Percentiles rank a stretch among this genome's conserved stretches.
Evolutionary conservation across 2,113 vertebrate genomes (phyloP).

Genomic region (Chionodraco myersi): DNA sequence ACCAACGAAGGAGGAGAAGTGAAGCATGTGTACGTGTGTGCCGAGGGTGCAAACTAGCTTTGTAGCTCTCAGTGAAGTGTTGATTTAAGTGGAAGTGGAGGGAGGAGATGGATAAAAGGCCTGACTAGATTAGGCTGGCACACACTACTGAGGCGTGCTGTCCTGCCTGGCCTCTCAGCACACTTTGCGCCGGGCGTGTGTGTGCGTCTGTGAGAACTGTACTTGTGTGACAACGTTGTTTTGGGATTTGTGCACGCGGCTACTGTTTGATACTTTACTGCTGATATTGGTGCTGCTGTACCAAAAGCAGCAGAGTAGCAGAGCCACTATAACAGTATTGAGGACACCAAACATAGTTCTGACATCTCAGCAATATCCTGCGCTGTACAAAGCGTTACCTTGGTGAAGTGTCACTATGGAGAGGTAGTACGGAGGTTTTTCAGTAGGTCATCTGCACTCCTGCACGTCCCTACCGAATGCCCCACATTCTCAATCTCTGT

Average conservation of each 20-base stretch:
- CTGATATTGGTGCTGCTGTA: slow-evolving; percentile 60
- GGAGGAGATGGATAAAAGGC: slow-evolving; percentile 78
- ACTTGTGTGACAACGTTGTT: slow-evolving; percentile 24
- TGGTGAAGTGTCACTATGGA: slow-evolving; percentile 9
- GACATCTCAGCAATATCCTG: slow-evolving; percentile 49
- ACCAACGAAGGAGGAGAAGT: slow-evolving; percentile 51
- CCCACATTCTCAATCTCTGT: slow-evolving; percentile 24
- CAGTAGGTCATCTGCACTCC: slow-evolving; percentile 9
- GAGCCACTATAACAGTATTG: slow-evolving; percentile 38
- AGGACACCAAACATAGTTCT: slow-evolving; percentile 47
- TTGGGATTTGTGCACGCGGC: slow-evolving; percentile 40
- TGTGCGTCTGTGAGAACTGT: slow-evolving; percentile 7
- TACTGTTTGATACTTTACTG: slow-evolving; percentile 44
- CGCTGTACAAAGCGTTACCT: slow-evolving; percentile 29
- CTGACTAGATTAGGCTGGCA: slow-evolving; percentile 80
- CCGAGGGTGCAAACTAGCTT: slow-evolving; percentile 65
- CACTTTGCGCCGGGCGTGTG: slow-evolving; percentile 30
- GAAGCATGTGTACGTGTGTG: slow-evolving; percentile 43
- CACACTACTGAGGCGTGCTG: slow-evolving; percentile 76
- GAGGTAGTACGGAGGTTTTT: slow-evolving; percentile 14
- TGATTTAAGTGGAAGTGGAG: slow-evolving; percentile 78
- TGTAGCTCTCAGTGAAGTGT: slow-evolving; percentile 72
- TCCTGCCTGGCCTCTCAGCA: slow-evolving; percentile 67
- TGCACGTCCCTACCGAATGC: not conserved
- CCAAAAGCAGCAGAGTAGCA: slow-evolving; percentile 62